phyloP scores from a whole-genome alignment of 2,797 vertebrate species.

The Hylomyscus alleni region DNA sequence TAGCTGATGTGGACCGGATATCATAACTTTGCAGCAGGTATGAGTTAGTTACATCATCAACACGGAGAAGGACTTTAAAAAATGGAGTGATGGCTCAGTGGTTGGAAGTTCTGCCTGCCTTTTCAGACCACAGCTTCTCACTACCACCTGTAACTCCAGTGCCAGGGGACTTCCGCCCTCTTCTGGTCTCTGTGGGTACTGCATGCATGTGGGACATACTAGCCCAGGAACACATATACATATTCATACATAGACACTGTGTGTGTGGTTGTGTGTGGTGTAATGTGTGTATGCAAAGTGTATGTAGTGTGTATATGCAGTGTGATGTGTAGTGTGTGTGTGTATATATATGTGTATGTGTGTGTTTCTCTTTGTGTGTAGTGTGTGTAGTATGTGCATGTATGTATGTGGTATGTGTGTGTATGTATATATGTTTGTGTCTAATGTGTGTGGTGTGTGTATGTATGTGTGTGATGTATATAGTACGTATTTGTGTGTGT shows the following conservation, averaged over 20 bases:
- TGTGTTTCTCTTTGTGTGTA: neutral
- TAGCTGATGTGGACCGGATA: conserved; percentile 1
- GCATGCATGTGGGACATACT: neutral
- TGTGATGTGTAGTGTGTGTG: too few relatives aligned
- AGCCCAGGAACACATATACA: neutral
- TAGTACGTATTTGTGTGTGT: neutral
- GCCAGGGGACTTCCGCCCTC: neutral
- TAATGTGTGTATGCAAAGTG: neutral
- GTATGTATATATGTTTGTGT: neutral
- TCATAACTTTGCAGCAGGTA: neutral
- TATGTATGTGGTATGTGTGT: too few relatives aligned
- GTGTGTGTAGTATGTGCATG: too few relatives aligned
- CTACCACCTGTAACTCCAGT: neutral
- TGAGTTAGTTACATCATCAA: neutral
- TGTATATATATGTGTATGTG: too few relatives aligned
- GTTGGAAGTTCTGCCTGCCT: neutral
- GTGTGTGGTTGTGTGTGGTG: neutral
- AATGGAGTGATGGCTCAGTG: neutral
- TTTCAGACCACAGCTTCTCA: neutral
- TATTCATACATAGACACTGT: neutral
- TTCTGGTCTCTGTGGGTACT: neutral
- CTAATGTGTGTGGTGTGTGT: neutral
- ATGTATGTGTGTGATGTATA: neutral
- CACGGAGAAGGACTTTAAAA: neutral
- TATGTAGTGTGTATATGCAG: too few relatives aligned